Conservation (phyloP, 2,113 vertebrate species). For the Apodemus speciosus region DNA sequence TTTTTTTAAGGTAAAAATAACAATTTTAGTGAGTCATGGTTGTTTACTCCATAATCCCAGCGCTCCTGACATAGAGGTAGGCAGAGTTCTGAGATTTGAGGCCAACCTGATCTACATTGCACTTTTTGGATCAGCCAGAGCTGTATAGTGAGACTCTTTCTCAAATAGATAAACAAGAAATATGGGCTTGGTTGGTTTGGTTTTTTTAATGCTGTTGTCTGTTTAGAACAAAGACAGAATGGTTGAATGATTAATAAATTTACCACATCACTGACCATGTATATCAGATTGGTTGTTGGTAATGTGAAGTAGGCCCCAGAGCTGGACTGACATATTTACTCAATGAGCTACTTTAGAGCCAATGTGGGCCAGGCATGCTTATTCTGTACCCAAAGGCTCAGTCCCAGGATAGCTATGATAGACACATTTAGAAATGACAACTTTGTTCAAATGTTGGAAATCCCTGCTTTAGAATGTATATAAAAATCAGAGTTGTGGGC, state of each 20-base stretch:
- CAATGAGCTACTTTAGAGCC: constrained; percentile 32
- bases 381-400: neutral
- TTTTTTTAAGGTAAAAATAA: constrained; percentile 16
- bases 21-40: neutral
- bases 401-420: neutral
- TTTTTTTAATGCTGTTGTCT: neutral
- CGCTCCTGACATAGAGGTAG: neutral
- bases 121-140: neutral
- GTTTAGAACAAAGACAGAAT: constrained; percentile 42
- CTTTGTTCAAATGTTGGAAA: neutral
- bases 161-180: neutral
- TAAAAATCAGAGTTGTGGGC: constrained; percentile 30
- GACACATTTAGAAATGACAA: neutral
- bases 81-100: neutral
- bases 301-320: neutral
- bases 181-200: neutral
- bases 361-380: neutral
- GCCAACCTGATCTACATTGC: neutral
- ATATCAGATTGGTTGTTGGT: constrained; percentile 7
- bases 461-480: neutral
- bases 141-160: neutral
- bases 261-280: neutral
- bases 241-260: constrained; percentile 37
- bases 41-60: neutral
- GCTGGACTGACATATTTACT: neutral